Evolutionary conservation across 2,797 vertebrate genomes (phyloP).

Genomic region (Micropoecilia bifurca): DNA sequence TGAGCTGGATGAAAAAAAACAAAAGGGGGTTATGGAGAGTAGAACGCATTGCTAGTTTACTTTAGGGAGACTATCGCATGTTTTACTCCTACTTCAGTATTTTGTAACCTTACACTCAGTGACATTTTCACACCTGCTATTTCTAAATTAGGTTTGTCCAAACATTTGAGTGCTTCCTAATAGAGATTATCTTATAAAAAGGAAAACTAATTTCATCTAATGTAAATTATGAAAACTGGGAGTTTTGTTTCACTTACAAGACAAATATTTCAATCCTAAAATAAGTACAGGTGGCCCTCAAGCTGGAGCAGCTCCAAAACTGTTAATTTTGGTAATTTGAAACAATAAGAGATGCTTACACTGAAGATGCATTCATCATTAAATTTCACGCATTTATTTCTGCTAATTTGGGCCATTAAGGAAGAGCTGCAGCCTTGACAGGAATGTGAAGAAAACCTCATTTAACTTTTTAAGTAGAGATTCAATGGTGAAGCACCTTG

Average conservation of each 20-base stretch:
- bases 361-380: background rate
- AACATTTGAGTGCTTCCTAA: background rate
- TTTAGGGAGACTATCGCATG: background rate
- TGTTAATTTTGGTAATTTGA: too few species aligned
- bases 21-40: background rate
- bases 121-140: background rate
- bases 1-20: slow-evolving; percentile 30
- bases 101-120: background rate
- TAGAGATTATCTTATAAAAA: background rate
- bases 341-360: background rate
- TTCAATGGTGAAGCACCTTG: background rate
- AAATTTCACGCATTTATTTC: background rate
- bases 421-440: background rate
- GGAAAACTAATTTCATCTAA: background rate
- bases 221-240: background rate
- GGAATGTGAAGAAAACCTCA: background rate
- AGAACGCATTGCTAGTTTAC: background rate
- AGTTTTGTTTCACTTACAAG: background rate
- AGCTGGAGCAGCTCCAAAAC: too few species aligned
- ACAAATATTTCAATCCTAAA: background rate
- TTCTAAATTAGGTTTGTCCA: background rate
- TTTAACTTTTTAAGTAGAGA: background rate
- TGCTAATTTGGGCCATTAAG: background rate
- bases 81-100: background rate
- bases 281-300: background rate